A percentile compares a stretch with the other conserved stretches of the same genome.
Evolutionary conservation across 2,797 vertebrate genomes (phyloP).

Genomic region (Simalia tracyae): DNA sequence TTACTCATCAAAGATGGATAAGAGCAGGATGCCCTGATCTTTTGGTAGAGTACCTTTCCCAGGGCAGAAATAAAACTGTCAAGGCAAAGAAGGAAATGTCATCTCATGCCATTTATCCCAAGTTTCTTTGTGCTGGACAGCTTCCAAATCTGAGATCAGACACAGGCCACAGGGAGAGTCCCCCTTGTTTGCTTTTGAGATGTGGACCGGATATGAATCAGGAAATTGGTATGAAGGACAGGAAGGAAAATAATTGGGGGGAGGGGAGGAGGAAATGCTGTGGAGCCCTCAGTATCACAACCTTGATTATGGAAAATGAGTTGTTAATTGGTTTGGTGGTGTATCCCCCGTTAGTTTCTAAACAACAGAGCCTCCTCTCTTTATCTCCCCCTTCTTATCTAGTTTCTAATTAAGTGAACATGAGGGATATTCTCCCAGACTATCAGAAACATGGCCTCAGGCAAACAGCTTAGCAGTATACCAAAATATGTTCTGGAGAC

Average conservation of each 20-base stretch:
- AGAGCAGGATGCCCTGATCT: slow-evolving; percentile 51
- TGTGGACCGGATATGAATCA: background rate
- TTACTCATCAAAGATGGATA: slow-evolving; percentile 53
- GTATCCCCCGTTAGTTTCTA: background rate
- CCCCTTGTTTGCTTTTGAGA: background rate
- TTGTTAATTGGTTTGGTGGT: background rate
- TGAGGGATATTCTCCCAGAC: background rate
- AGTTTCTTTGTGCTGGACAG: slow-evolving; percentile 31
- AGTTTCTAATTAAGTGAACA: slow-evolving; percentile 16
- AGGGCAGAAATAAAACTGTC: slow-evolving; percentile 50
- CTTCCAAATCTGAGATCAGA: background rate
- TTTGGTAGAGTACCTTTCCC: slow-evolving; percentile 46
- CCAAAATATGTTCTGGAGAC: background rate
- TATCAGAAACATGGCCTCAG: background rate
- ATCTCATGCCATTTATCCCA: slow-evolving; percentile 50
- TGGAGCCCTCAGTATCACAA: background rate
- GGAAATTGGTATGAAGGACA: background rate
- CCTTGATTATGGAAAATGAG: background rate
- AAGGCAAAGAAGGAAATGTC: slow-evolving; percentile 43
- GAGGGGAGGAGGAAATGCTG: background rate
- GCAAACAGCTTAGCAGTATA: background rate
- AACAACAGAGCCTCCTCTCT: background rate
- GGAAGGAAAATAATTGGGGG: background rate
- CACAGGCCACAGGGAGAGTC: background rate
- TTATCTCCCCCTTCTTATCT: background rate